Evolutionary conservation across 2,113 vertebrate species (phyloP).

Genomic region (Natator depressus): DNA sequence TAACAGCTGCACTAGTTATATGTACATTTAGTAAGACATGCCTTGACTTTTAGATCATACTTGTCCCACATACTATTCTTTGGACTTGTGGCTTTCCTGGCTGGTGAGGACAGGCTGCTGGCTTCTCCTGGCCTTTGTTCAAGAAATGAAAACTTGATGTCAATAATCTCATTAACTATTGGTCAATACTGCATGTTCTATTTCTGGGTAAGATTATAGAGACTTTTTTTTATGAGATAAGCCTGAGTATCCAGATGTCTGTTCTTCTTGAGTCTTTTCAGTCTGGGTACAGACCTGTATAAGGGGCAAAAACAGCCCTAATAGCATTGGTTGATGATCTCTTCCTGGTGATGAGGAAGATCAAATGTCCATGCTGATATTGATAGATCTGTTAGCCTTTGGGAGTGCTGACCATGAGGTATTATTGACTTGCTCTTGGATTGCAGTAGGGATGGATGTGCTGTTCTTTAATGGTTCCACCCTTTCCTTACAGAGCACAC

Average conservation of each 20-base stretch:
- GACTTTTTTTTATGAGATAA: background rate
- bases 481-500: background rate
- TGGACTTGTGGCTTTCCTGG: background rate
- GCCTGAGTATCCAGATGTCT: background rate
- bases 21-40: fast-evolving
- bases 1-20: fast-evolving
- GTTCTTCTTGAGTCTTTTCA: background rate
- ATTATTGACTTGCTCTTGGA: background rate
- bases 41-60: background rate
- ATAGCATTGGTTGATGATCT: background rate
- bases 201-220: background rate
- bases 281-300: background rate
- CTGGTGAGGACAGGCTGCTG: background rate
- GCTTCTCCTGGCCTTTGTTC: background rate
- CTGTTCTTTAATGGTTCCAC: background rate
- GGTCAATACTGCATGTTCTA: fast-evolving
- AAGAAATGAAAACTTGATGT: background rate
- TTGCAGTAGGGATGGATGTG: background rate
- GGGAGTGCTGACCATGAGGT: background rate
- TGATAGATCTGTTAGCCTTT: background rate
- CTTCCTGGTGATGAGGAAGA: background rate
- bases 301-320: background rate
- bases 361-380: background rate
- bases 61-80: background rate
- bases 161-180: background rate